Percentiles rank a stretch among this genome's conserved stretches.
phyloP scores from a whole-genome alignment of 2,888 invertebrate species.

The Cataglyphis cursor region DNA sequence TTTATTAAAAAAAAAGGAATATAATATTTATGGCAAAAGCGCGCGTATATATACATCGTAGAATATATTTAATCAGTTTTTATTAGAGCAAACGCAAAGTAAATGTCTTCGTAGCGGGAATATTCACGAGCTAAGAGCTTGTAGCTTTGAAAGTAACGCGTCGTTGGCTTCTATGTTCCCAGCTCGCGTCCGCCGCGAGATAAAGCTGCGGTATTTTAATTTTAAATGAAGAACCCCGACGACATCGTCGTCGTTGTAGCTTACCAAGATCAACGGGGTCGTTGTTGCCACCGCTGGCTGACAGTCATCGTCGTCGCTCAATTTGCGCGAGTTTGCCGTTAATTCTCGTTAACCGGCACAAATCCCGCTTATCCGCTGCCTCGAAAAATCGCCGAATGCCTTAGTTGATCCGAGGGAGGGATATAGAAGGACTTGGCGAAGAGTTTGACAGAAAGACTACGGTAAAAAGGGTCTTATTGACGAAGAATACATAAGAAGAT shows the following conservation, averaged over 20 bases:
- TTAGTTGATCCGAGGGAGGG: neutral
- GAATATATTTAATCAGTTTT: constrained; percentile 44
- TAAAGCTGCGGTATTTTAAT: constrained; percentile 54
- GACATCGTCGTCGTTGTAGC: neutral
- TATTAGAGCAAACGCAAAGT: constrained; percentile 4
- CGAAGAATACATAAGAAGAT: neutral
- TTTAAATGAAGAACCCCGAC: constrained; percentile 42
- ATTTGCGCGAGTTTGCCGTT: constrained; percentile 36
- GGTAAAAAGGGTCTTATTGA: neutral
- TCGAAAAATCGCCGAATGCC: neutral
- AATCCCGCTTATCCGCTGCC: constrained; percentile 23
- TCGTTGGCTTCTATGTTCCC: constrained; percentile 49
- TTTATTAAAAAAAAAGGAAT: neutral
- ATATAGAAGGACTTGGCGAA: neutral
- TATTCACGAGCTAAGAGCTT: constrained; percentile 45
- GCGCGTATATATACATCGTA: neutral
- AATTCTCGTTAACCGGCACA: constrained; percentile 31
- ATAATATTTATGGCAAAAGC: neutral
- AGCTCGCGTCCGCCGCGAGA: constrained; percentile 31
- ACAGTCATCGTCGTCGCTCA: constrained; percentile 12
- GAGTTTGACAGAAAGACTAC: neutral
- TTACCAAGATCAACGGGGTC: constrained; percentile 42
- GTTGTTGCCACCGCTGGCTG: neutral
- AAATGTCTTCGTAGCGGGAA: constrained; percentile 17
- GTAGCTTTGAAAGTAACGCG: constrained; percentile 36